Percentiles rank a stretch among this genome's conserved stretches.
These are phyloP conservation scores for Sesia bembeciformis DNA, from an alignment of 2,888 invertebrate genomes.

Conservation along the genomic window DNA sequence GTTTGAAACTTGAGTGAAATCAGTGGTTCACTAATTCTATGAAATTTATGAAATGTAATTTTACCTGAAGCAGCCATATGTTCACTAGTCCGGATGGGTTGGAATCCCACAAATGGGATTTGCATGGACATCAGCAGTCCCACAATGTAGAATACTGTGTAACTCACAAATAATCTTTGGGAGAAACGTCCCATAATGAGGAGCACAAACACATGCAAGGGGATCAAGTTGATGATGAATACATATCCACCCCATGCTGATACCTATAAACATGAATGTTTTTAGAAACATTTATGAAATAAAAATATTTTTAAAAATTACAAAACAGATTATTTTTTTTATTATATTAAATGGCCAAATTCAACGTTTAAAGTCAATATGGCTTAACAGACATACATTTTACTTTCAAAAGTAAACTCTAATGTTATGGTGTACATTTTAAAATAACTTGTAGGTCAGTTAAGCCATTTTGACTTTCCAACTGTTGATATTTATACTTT, in stretches of 20 bases:
- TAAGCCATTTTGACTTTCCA: neutral
- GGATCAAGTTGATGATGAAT: slow-evolving; percentile 99
- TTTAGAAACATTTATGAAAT: neutral
- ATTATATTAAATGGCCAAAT: no score
- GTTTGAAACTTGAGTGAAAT: no score
- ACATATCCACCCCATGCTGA: slow-evolving; percentile 99
- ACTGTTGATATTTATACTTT: neutral
- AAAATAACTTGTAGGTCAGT: neutral
- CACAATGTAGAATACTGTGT: slow-evolving; percentile 96
- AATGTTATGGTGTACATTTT: no score
- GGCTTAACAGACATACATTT: no score
- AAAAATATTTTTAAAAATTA: slow-evolving; percentile 2
- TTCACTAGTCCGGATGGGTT: slow-evolving; percentile 98
- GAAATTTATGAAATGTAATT: slow-evolving; percentile 1
- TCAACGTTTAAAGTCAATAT: no score
- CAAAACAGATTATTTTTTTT: neutral
- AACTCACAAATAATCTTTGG: slow-evolving; percentile 92
- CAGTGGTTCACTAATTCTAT: no score
- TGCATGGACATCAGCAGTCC: slow-evolving; percentile 98
- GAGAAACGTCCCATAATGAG: slow-evolving; percentile 97
- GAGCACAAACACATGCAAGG: slow-evolving; percentile 95
- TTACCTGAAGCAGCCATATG: slow-evolving; percentile 98
- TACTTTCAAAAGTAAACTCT: no score
- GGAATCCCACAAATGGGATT: slow-evolving; percentile 96
- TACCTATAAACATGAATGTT: slow-evolving; percentile 72